A percentile compares a stretch with the other conserved stretches of the same genome.
Evolutionary conservation across 2,888 invertebrate genomes (phyloP).

Genomic region (Brachypterus glaber): DNA sequence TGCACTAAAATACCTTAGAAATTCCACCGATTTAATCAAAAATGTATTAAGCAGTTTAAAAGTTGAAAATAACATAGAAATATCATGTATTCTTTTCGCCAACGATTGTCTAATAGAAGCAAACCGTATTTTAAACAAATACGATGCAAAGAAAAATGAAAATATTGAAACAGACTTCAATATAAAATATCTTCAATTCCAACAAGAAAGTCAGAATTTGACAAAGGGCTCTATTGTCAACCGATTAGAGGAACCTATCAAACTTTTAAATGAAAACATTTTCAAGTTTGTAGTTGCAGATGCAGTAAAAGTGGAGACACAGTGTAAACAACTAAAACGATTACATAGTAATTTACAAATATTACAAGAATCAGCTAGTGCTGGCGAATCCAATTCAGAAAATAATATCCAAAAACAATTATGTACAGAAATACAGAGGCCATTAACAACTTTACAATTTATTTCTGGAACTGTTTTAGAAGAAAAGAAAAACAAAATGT

Average conservation of each 20-base stretch:
- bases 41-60: too few relatives aligned
- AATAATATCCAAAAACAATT: slow-evolving; percentile 29
- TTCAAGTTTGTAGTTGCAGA: slow-evolving; percentile 18
- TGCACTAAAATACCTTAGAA: too few relatives aligned
- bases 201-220: too few relatives aligned
- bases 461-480: slow-evolving; percentile 32
- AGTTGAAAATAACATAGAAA: slow-evolving; percentile 12
- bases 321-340: slow-evolving; percentile 24
- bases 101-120: slow-evolving; percentile 12
- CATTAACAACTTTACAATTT: slow-evolving; percentile 35
- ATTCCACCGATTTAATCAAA: too few relatives aligned
- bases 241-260: slow-evolving; percentile 16
- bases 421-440: slow-evolving; percentile 32
- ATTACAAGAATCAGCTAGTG: slow-evolving; percentile 30
- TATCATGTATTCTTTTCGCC: slow-evolving; percentile 10
- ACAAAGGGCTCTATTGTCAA: slow-evolving; percentile 16
- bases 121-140: slow-evolving; percentile 9
- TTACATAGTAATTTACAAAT: slow-evolving; percentile 31
- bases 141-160: too few relatives aligned
- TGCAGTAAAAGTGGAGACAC: slow-evolving; percentile 16
- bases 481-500: slow-evolving; percentile 31
- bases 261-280: slow-evolving; percentile 18
- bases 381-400: slow-evolving; percentile 22
- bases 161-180: too few relatives aligned
- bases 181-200: too few relatives aligned